Evolutionary conservation across 2,113 vertebrate species (phyloP).

Genomic region (Lasiurus borealis): DNA sequence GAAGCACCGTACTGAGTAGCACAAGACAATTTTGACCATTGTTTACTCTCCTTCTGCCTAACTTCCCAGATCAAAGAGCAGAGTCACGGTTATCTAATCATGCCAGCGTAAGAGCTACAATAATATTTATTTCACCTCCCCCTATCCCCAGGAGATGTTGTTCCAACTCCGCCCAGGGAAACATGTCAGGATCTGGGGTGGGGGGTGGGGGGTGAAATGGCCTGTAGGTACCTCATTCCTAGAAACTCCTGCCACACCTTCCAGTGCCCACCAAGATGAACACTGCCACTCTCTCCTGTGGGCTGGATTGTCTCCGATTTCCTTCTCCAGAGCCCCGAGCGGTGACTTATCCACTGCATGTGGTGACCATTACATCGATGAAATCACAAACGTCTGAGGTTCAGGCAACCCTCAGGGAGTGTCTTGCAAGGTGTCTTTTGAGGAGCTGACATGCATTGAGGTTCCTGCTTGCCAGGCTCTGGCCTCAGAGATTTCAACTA

Average conservation of each 20-base stretch:
- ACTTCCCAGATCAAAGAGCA: neutral
- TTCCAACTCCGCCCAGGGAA: neutral
- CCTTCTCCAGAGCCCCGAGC: neutral
- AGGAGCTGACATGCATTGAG: neutral
- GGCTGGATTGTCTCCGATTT: neutral
- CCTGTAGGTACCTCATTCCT: neutral
- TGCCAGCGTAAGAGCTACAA: neutral
- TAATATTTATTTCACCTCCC: neutral
- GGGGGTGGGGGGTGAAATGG: neutral
- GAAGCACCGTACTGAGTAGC: fast-evolving
- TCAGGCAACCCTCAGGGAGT: fast-evolving
- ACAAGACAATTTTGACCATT: neutral
- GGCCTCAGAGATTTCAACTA: neutral
- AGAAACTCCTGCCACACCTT: neutral
- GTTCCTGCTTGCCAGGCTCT: neutral
- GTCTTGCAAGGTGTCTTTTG: neutral
- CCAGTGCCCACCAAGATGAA: neutral
- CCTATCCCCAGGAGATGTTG: neutral
- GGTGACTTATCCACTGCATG: fast-evolving
- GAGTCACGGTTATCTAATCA: neutral
- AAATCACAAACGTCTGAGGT: neutral
- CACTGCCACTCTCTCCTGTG: fast-evolving
- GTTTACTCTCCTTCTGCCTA: neutral
- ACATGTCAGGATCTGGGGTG: no score
- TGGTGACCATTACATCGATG: neutral